phyloP scores from a whole-genome alignment of 2,888 invertebrate species.

The Rhamnusium bicolor region DNA sequence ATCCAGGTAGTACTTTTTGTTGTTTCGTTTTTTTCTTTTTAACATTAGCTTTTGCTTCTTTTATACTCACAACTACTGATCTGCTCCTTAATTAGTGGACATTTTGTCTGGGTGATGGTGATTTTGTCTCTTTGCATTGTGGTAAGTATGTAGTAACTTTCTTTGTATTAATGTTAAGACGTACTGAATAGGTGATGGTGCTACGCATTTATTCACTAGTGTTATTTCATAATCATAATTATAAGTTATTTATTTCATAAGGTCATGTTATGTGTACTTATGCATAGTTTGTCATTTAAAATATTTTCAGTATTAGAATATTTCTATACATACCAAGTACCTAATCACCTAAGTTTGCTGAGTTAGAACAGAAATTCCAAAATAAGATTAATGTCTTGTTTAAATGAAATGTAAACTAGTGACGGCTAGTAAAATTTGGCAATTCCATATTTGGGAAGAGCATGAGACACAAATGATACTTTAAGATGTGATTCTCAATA shows the following conservation, averaged over 20 bases:
- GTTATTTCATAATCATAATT: neutral
- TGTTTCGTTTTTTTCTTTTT: conserved; percentile 54
- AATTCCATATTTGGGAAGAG: too few relatives aligned
- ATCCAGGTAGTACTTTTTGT: conserved; percentile 69
- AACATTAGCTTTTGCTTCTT: conserved; percentile 44
- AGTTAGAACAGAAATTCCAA: too few relatives aligned
- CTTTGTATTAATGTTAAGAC: neutral
- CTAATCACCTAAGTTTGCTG: too few relatives aligned
- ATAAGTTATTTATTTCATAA: neutral
- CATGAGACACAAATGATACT: too few relatives aligned
- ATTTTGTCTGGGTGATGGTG: conserved; percentile 16
- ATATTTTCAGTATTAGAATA: too few relatives aligned
- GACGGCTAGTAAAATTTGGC: too few relatives aligned
- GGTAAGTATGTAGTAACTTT: conserved; percentile 28
- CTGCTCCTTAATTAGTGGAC: neutral
- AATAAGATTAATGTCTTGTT: too few relatives aligned
- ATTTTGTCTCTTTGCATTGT: conserved; percentile 2
- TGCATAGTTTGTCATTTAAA: neutral
- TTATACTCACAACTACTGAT: conserved; percentile 5
- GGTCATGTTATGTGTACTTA: too few relatives aligned
- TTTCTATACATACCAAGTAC: too few relatives aligned
- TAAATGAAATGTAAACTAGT: too few relatives aligned
- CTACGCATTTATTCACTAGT: neutral
- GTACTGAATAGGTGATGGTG: conserved; percentile 5
- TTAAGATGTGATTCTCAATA: too few relatives aligned